Evolutionary conservation across 2,113 vertebrate genomes (phyloP).

Genomic region (Euleptes europaea): DNA sequence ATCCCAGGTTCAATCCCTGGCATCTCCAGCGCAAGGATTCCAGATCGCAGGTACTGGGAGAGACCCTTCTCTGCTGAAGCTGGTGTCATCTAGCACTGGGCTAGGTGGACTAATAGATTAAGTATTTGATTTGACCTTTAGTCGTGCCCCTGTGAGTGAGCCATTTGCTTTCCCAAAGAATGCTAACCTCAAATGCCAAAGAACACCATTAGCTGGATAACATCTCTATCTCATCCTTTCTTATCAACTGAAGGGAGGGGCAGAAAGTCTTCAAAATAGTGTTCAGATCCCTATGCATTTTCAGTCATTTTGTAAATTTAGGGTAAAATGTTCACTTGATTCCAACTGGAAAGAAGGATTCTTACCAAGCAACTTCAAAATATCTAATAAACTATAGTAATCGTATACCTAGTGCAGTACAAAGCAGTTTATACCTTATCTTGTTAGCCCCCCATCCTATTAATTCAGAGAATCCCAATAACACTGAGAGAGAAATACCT

Average conservation of each 20-base stretch:
- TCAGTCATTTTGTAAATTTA: not conserved
- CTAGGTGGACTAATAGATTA: not conserved
- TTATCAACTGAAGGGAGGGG: too few relatives aligned
- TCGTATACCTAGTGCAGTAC: not conserved
- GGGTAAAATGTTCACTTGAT: not conserved
- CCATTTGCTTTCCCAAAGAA: not conserved
- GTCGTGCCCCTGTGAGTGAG: too few relatives aligned
- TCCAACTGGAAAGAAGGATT: not conserved
- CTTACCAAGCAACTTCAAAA: not conserved
- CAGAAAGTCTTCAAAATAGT: too few relatives aligned
- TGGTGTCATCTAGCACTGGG: not conserved
- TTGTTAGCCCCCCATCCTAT: not conserved
- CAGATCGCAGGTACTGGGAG: not conserved
- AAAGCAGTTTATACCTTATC: not conserved
- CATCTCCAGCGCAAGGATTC: not conserved
- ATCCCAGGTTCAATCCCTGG: not conserved
- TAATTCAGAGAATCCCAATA: not conserved
- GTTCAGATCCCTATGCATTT: too few relatives aligned
- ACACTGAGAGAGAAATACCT: slow-evolving; percentile 71
- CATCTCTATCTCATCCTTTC: not conserved
- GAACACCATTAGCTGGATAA: not conserved
- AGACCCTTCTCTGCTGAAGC: not conserved
- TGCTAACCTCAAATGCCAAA: not conserved
- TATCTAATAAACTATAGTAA: not conserved
- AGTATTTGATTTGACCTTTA: not conserved